Evolutionary conservation across 2,113 vertebrate genomes (phyloP), one percentile per base, ranked within the genome.

Genomic region (Petroica traversi): DNA sequence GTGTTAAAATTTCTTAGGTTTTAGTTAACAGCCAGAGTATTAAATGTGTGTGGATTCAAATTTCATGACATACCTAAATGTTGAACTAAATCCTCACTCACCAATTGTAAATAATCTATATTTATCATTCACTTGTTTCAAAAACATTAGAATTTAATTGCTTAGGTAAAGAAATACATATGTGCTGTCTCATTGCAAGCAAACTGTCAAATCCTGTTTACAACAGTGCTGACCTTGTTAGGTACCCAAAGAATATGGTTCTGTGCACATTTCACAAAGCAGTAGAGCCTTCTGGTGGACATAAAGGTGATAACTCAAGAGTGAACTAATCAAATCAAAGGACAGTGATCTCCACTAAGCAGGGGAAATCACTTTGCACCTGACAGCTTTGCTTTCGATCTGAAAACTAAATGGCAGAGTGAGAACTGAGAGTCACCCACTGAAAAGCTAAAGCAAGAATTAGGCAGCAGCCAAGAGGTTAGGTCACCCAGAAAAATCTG

Each of bases 331-430:
- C 68, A 76, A 61, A 94, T 76, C 69, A 78, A 36, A 90, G 77
- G 85, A 84, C 48, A 77, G 68, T 36, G 83, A 59, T 76, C 84
- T 87, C 85, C 66, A 83, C 81, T 96, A 97, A 96, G 87, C 91
- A 95, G 79, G 85, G 88, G 68, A 96, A 94, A 97, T 97, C 92
- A 95, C 82, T 97, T 89, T 79, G 74, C 92, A 97, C 97, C 95
- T 98, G 97, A 97, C 80, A 96, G 89, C 76, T 88, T 63, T 89
- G 92, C 71, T 96, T 91, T 89, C 78, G 90, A 52, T 58, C 86
- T 88, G 66, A 94, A 95, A 92, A 64, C 12, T 33, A 93, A 97
- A 92, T 88, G 83, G 82, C 80, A 24, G 46, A 93, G 67, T 77
- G 90, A 97, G 81, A 95, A 81, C 79, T 14, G 36, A 89, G 85